These are phyloP conservation scores for Paramormyrops kingsleyae DNA, from an alignment of 2,113 vertebrate species.

Conservation along the genomic window DNA sequence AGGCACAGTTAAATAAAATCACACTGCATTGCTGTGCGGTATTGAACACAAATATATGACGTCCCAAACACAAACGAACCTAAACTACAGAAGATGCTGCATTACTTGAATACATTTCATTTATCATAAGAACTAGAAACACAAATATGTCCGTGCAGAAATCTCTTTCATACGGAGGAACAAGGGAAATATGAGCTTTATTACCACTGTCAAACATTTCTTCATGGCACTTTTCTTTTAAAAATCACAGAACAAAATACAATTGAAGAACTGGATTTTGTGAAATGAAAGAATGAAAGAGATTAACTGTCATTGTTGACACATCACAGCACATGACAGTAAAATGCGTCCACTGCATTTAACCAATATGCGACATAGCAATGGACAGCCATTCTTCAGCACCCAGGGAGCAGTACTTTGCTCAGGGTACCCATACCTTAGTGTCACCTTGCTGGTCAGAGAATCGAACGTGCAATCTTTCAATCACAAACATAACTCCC, in stretches of 20 bases:
- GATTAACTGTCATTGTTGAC: not conserved
- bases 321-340: not conserved
- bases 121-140: conserved; percentile 49
- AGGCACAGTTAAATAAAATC: not conserved
- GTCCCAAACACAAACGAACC: not conserved
- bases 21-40: not conserved
- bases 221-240: conserved; percentile 54
- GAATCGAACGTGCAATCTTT: not conserved
- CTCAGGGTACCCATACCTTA: too few species aligned
- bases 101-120: conserved; percentile 52
- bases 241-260: conserved; percentile 35
- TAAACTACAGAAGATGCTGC: conserved; percentile 15
- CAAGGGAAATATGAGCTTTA: conserved; percentile 29
- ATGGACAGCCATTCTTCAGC: not conserved
- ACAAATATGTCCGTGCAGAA: not conserved
- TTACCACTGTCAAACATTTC: conserved; percentile 45
- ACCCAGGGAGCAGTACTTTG: not conserved
- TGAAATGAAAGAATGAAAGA: not conserved
- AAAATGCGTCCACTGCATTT: not conserved
- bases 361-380: not conserved
- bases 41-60: not conserved
- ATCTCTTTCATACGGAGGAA: conserved; percentile 26
- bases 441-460: not conserved
- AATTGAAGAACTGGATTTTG: not conserved
- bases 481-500: not conserved